Percentiles rank a stretch among this genome's conserved stretches.
Conservation (phyloP, 2,888 invertebrate genomes). For the Branchinecta sandiegonensis region DNA sequence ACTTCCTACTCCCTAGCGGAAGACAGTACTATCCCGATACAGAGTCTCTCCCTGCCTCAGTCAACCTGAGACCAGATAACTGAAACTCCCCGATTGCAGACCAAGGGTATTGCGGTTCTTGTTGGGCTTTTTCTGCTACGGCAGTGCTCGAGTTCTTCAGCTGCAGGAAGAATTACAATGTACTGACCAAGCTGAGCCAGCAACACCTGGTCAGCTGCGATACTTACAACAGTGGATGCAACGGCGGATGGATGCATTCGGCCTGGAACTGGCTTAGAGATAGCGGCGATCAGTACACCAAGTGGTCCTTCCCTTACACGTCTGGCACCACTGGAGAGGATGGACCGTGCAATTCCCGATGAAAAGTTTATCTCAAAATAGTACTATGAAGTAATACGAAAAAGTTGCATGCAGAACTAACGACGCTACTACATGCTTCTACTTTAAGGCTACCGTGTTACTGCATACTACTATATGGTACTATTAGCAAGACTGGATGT, state of each 20-base stretch:
- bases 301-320: not conserved
- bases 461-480: too few species aligned
- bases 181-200: not conserved
- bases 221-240: conserved; percentile 13
- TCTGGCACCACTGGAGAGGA: not conserved
- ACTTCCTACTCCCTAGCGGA: not conserved
- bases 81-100: not conserved
- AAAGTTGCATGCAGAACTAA: too few species aligned
- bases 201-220: conserved; percentile 17
- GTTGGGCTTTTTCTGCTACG: not conserved
- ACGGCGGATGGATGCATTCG: conserved; percentile 8
- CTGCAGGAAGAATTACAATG: not conserved
- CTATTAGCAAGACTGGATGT: too few species aligned
- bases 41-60: not conserved
- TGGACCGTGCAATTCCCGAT: conserved; percentile 17
- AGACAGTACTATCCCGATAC: too few species aligned
- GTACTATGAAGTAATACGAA: too few species aligned
- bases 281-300: not conserved
- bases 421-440: too few species aligned
- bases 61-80: not conserved
- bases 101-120: not conserved
- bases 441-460: too few species aligned
- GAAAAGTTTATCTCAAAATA: too few species aligned
- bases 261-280: not conserved
- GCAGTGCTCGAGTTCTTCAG: not conserved